Evolutionary conservation across 2,797 vertebrate genomes (phyloP), one percentile per base, ranked within the genome.

Genomic region (Eutrigla gurnardus): DNA sequence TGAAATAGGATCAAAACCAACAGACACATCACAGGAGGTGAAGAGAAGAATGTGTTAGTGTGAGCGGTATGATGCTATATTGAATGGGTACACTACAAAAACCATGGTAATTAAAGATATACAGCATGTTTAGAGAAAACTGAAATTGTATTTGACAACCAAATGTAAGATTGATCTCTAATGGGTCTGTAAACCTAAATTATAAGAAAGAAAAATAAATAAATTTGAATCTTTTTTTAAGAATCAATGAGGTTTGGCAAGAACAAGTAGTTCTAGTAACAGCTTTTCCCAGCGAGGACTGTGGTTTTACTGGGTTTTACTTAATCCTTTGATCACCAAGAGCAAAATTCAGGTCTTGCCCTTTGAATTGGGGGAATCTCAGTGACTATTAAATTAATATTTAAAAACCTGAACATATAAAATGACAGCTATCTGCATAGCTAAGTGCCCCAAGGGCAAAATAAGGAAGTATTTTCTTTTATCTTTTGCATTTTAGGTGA

Each of bases 1-100:
- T 64, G 66, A 82, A 81, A 86, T 67, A 50, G 64, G 58, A 80
- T 75, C n/a, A 58, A 81, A 76, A 74, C 15, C 45, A 68, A 42
- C 32, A 52, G 35, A 32, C 40, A 61, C 32, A 55, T 64, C 76
- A 70, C 13, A 65, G 37, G 47, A 70, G 65, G 47, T 46, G 17
- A 55, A 15, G 49, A 76, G 15, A 65, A 73, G 46, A 47, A 39
- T 58, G 4, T 46, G 3, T 67, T 64, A 37, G n/a, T 65, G 7
- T 35, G 7, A 36, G 53, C 17, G 14, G 32, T 45, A 36, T 55
- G 18, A 62, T 42, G 61, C 10, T 47, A 35, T 36, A 70, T 45
- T 63, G 49, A 32, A 70, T 1, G 7, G 5, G 10, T 40, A 52
- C 18, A 52, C 1, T 9, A 18, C 3, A 69, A 36, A 65, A 32